Evolutionary conservation across 1,140 invertebrate species (phyloP), one percentile per base, ranked within the genome.

Genomic region (Gryllus bimaculatus): DNA sequence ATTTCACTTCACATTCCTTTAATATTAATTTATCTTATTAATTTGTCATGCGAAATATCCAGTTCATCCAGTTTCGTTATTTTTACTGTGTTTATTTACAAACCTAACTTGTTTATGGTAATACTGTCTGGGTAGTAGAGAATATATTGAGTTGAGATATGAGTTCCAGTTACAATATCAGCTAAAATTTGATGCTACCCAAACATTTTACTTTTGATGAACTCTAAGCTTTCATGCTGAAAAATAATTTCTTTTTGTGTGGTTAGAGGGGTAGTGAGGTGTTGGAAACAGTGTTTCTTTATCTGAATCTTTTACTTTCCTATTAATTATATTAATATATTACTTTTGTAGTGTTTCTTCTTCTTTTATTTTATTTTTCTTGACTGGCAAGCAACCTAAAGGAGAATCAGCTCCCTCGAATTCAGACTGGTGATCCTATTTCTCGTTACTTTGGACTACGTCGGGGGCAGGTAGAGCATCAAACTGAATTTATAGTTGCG

Each of bases 391-490:
- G 83, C 80, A 79, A 81, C 26, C 66, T 83, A 21, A 83, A 82
- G 80, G 83, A 84, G 77, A 82, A 82, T 75, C 82, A 82, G 73
- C 80, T 84, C 13, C 83, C 83, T 18, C 79, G 83, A 79, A 84
- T 84, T 78, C 83, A 84, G 80, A 78, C 79, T 39, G 81, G 81
- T n/a, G 83, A 84, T 82, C 83, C 83, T 10, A 82, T 84, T 20
- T 81, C 81, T 74, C 79, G 83, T 76, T 84, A 84, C 81, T 84
- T 83, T 81, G 83, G 83, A 26, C 81, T 84, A 74, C 81, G 83
- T 47, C 76, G 83, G 21, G 83, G 83, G 47, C 83, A 84, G 83
- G 83, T 82, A 80, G 80, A 79, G n/a, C 8, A 75, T 12, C 10
- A 18, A 47, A 2, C 18, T 75, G 74, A 39, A 39, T 39, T 39